Conservation (phyloP, 1,140 invertebrate species). For the Philopotamus ludificatus region DNA sequence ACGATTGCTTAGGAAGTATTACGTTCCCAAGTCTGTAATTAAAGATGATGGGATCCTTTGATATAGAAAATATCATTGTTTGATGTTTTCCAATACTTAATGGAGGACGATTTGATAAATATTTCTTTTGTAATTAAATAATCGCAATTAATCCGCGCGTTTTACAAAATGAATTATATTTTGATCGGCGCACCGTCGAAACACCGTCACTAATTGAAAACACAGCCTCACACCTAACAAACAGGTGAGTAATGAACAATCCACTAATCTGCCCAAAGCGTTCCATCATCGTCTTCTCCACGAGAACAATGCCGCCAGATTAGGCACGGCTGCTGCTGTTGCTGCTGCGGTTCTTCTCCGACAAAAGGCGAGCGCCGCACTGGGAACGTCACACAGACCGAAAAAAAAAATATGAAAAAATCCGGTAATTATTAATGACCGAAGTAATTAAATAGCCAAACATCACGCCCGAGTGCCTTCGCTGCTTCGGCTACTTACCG, state of each 20-base stretch:
- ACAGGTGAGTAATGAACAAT: background rate
- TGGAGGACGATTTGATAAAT: too few species aligned
- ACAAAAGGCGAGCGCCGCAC: background rate
- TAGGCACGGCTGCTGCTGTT: background rate
- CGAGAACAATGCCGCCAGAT: background rate
- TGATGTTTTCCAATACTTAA: too few species aligned
- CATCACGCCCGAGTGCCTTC: conserved; percentile 34
- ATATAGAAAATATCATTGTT: too few species aligned
- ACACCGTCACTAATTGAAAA: background rate
- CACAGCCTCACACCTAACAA: background rate
- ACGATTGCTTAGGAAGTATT: too few species aligned
- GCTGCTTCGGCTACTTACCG: conserved; percentile 7
- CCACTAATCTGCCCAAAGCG: background rate
- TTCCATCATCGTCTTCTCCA: background rate
- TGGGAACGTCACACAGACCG: background rate
- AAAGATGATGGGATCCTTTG: too few species aligned
- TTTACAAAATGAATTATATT: too few species aligned
- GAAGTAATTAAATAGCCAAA: conserved; percentile 41
- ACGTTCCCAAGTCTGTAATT: too few species aligned
- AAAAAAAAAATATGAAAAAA: background rate
- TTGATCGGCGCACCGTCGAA: background rate
- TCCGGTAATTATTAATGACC: conserved; percentile 36
- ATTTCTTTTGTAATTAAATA: too few species aligned
- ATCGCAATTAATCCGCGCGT: too few species aligned
- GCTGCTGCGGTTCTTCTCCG: background rate